Base-by-base conservation (phyloP, 2,888 invertebrate genomes). In the Octodonta nipae region DNA sequence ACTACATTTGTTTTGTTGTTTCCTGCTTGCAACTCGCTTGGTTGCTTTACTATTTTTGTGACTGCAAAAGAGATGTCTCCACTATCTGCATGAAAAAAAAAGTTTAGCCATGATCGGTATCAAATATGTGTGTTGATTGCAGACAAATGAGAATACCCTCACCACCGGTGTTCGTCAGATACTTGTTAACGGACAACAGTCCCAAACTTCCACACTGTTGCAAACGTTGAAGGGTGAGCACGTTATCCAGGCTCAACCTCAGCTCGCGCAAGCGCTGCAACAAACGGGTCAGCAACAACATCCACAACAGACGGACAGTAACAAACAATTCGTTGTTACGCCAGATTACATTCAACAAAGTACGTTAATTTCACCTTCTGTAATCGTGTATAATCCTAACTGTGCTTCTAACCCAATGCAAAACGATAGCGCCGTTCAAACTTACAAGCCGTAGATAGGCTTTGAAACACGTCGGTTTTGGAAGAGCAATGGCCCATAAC, bases 291-390 rank as follows among this genome's bases (percentile, higher is more conserved):
- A 20, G 8, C 12, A 26, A 12, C 33, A 36, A 26, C 47, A 37
- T 37, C 41, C 17, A 16, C 43, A 34, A 31, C 42, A 40, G 32
- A 29, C 36, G 17, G 26, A 30, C 14, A 30, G 37, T 8, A 59
- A 60, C 38, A 68, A 71, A 50, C 74, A 84, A 64, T 89, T 89
- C 64, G 79, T 87, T 46, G 72, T 91, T 39, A 89, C 89, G 8
- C 84, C 87, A 33, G 87, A 88, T 63, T 89, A 89, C 55, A 87
- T 91, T 47, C 88, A 89, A 59, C 88, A 91, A 73, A 88, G 89
- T 86, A 70, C 75, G 79, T 74, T 61, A 39, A 45, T 60, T 47
- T 60, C 60, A 51, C 58, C 60, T 48, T 61, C 61, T 44, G 61
- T 61, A 47, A 62, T 61, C 38, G 61, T 62, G 43, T 61, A 58